Conservation (phyloP, 2,113 vertebrate species). For the Callopanchax toddi region DNA sequence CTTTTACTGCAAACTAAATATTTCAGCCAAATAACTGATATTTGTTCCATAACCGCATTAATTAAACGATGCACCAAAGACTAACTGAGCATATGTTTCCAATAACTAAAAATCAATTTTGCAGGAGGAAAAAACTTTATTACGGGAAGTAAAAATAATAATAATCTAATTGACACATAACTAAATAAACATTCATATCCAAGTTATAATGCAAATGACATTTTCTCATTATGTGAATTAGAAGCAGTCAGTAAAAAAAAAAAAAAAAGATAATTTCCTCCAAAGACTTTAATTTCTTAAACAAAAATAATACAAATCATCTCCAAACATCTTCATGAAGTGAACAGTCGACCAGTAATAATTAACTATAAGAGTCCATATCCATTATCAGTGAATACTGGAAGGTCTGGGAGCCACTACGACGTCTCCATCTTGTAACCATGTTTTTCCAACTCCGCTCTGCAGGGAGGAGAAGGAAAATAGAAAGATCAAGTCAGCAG, state of each 20-base stretch:
- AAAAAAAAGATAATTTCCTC: conserved; percentile 22
- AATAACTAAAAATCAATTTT: too few relatives aligned
- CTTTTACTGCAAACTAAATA: too few relatives aligned
- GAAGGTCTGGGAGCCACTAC: conserved; percentile 73
- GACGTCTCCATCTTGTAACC: conserved; percentile 99
- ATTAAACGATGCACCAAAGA: too few relatives aligned
- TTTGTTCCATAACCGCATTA: too few relatives aligned
- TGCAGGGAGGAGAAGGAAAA: conserved; percentile 70
- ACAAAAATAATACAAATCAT: conserved; percentile 35
- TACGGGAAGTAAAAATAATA: too few relatives aligned
- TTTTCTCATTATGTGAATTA: neutral
- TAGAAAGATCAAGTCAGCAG: conserved; percentile 59
- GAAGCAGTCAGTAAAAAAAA: neutral
- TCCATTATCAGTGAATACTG: conserved; percentile 17
- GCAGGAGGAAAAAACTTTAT: too few relatives aligned
- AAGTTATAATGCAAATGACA: neutral
- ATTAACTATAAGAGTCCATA: conserved; percentile 62
- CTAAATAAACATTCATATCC: too few relatives aligned
- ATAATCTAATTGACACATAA: neutral
- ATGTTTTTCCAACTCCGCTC: conserved; percentile 98
- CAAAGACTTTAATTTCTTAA: conserved; percentile 62
- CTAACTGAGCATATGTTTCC: too few relatives aligned
- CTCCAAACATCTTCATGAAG: conserved; percentile 26
- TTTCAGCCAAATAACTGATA: too few relatives aligned
- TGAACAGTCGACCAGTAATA: conserved; percentile 27